These are phyloP conservation scores for Dicentrarchus labrax DNA, from an alignment of 2,113 vertebrate species.

Conservation along the genomic window DNA sequence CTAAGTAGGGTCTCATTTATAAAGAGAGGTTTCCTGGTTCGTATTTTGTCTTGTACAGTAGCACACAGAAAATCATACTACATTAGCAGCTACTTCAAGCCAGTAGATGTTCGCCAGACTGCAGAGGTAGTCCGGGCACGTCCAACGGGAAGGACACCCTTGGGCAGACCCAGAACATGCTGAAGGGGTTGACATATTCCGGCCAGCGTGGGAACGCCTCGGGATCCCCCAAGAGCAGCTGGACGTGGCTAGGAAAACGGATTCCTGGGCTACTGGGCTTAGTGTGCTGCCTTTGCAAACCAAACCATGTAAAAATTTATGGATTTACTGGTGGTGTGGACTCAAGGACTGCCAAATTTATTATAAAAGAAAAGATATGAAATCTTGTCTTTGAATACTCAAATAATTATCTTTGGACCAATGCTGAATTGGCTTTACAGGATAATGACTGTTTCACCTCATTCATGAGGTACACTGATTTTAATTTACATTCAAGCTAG, in stretches of 20 bases:
- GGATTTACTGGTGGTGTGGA: background rate
- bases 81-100: background rate
- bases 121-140: background rate
- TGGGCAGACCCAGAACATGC: conserved; percentile 48
- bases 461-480: background rate
- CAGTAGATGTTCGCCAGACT: conserved; percentile 9
- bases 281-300: background rate
- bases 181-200: conserved; percentile 38
- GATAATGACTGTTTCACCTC: background rate
- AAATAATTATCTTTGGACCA: conserved; percentile 3
- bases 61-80: background rate
- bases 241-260: conserved; percentile 26
- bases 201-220: conserved; percentile 24
- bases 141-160: conserved; percentile 29
- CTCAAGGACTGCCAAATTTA: background rate
- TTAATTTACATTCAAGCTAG: background rate
- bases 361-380: background rate
- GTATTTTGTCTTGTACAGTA: background rate
- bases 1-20: background rate
- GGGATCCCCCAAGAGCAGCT: conserved; percentile 40
- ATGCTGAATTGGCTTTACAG: background rate
- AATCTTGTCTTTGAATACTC: background rate
- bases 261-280: background rate
- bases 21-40: background rate
- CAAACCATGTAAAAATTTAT: background rate